Evolutionary conservation across 1,140 invertebrate genomes (phyloP), one percentile per base, ranked within the genome.

Genomic region (Heliconius congener): DNA sequence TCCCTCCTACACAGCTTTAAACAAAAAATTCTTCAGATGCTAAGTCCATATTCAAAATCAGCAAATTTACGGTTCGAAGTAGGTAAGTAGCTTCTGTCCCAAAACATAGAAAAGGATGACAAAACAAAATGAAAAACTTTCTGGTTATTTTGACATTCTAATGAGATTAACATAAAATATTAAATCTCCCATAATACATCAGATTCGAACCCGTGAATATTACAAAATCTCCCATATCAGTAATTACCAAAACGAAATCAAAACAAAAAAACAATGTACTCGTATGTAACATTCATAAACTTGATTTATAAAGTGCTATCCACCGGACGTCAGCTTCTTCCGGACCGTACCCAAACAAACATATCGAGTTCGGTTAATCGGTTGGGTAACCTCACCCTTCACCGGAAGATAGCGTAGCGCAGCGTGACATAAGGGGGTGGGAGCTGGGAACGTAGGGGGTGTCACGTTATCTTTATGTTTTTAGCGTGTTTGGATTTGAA

Each of bases 241-340:
- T 23, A 57, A 52, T 52, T 19, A 52, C 5, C 6, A 52, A 52
- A 52, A 52, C 19, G 6, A 66, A 66, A 66, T 27, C 23, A 27
- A 66, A 27, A 30, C 30, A 72, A 39, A 39, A 71, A 76, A 42
- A 16, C 39, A 60, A 37, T 37, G 34, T 5, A 37, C 34, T 42
- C 4, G 57, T 74, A 80, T 52, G 50, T 52, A 76, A 76, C 74
- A 71, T 74, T 73, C 71, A 81, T 82, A 82, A 77, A 80, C 46
- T 86, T 88, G 87, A 88, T 88, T 87, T 87, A 89, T 89, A 84
- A 73, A 82, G 80, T 75, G 78, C 78, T 81, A 83, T 86, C 85
- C 71, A 75, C 82, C 81, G 84, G 85, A 86, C 76, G 82, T 71
- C 74, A 70, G 76, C 66, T 77, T 76, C 84, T 81, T 84, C 83